Evolutionary conservation across 2,797 vertebrate genomes (phyloP).

Genomic region (Sebastes minor): DNA sequence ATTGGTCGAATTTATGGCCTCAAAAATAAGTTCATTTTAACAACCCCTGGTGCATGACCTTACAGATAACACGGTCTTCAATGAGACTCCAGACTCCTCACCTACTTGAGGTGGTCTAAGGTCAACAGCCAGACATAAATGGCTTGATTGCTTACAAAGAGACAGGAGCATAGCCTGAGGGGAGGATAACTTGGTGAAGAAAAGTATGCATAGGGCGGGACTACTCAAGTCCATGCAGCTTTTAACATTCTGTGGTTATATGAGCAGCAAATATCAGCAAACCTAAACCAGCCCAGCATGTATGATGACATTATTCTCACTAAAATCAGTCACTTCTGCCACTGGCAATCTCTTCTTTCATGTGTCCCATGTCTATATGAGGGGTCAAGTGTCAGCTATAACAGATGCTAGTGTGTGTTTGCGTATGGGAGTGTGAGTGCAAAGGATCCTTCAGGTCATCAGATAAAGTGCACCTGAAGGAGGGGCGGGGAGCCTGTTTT

Average conservation of each 20-base stretch:
- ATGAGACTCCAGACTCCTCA: background rate
- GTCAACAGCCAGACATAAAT: constrained; percentile 22
- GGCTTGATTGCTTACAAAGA: constrained; percentile 13
- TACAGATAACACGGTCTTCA: background rate
- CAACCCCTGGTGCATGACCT: background rate
- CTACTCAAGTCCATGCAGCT: background rate
- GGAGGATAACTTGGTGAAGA: background rate
- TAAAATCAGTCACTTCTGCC: constrained; percentile 4
- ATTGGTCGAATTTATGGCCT: background rate
- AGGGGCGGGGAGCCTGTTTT: constrained; percentile 40
- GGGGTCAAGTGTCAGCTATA: constrained; percentile 54
- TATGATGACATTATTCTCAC: background rate
- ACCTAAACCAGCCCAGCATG: background rate
- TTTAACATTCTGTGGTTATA: background rate
- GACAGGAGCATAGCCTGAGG: constrained; percentile 17
- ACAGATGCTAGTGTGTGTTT: constrained; percentile 51
- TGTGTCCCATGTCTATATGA: constrained; percentile 6
- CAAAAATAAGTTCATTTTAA: background rate
- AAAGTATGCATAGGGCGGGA: background rate
- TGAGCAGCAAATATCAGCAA: background rate
- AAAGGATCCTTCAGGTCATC: constrained; percentile 65
- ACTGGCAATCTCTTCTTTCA: constrained; percentile 7
- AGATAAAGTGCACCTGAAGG: constrained; percentile 72
- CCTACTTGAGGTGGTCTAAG: constrained; percentile 21
- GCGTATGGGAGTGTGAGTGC: background rate